These are phyloP conservation scores for Pherbina coryleti DNA, from an alignment of 2,888 invertebrate genomes.

Conservation along the genomic window DNA sequence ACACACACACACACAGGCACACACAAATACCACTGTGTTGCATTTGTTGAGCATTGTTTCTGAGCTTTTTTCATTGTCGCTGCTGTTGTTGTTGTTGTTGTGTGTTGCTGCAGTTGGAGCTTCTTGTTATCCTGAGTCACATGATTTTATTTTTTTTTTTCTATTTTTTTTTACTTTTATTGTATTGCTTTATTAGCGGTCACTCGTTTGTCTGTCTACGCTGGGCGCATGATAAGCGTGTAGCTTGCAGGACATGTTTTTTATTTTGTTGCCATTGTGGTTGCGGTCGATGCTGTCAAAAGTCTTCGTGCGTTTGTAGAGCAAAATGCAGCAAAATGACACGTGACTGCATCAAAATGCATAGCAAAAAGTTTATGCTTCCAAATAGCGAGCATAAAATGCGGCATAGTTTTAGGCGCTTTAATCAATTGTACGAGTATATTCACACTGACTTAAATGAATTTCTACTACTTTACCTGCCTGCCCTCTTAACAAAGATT, in stretches of 20 bases:
- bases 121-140: neutral
- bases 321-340: neutral
- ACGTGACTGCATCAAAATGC: slow-evolving; percentile 21
- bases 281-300: neutral
- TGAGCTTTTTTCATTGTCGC: neutral
- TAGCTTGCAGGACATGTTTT: neutral
- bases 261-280: neutral
- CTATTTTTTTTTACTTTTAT: neutral
- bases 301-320: neutral
- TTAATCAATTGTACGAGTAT: neutral
- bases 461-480: neutral
- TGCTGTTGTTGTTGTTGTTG: neutral
- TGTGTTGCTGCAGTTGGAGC: neutral
- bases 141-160: neutral
- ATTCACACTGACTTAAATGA: neutral
- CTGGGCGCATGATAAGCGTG: slow-evolving; percentile 17
- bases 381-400: neutral
- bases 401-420: neutral
- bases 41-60: neutral
- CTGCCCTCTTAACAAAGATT: neutral
- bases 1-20: neutral
- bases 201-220: slow-evolving; percentile 21
- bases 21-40: neutral
- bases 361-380: neutral
- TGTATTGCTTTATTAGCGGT: slow-evolving; percentile 31